phyloP scores from a whole-genome alignment of 1,140 invertebrate genomes.

The Anastrepha obliqua region DNA sequence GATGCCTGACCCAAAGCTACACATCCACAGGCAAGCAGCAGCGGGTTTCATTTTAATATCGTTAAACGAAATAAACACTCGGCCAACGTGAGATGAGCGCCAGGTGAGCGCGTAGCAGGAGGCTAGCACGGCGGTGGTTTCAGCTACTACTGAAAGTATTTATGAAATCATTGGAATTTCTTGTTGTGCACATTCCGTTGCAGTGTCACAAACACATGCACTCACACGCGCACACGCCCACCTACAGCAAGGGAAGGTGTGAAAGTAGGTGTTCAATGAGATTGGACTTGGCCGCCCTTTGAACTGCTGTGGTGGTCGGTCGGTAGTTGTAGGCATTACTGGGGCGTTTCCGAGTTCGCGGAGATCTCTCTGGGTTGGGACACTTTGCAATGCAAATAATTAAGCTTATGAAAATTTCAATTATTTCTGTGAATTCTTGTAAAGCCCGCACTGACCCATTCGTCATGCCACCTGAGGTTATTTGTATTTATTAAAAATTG shows the following conservation, averaged over 20 bases:
- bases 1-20: not conserved
- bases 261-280: not conserved
- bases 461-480: not conserved
- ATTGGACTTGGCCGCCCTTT: not conserved
- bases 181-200: not conserved
- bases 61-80: not conserved
- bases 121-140: not conserved
- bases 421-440: conserved; percentile 32
- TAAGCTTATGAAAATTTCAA: conserved; percentile 51
- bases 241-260: no score
- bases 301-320: no score
- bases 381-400: conserved; percentile 43
- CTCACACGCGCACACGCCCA: not conserved
- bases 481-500: conserved; percentile 39
- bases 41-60: not conserved
- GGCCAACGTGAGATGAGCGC: not conserved
- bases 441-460: not conserved
- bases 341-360: not conserved
- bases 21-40: not conserved
- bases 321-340: not conserved
- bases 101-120: not conserved
- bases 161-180: conserved; percentile 29
- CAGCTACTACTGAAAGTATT: not conserved
- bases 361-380: not conserved
- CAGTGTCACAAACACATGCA: not conserved